Evolutionary conservation across 2,113 vertebrate genomes (phyloP), one percentile per base, ranked within the genome.

Genomic region (Notothenia rossii): DNA sequence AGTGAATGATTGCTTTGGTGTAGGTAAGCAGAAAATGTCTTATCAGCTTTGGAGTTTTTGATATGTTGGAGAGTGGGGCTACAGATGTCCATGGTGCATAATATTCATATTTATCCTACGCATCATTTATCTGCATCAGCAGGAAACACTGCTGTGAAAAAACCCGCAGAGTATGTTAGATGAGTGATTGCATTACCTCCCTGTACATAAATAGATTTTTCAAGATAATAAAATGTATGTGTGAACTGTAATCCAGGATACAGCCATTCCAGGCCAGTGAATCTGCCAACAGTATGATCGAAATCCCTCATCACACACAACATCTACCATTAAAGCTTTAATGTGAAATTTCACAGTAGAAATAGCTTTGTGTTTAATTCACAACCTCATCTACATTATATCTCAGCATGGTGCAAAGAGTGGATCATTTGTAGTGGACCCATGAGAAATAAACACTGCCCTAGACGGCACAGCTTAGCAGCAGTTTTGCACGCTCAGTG

Each of bases 51-150:
- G 75, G 25, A 56, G 58, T 75, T 79, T 84, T 78, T 70, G 49
- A 68, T 63, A 33, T 40, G 55, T 51, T 36, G 43, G 55, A 83
- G 58, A 83, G 58, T 65, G 73, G 62, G 29, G 50, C 68, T 78
- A 40, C 74, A 79, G 79, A 87, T 86, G 81, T 91, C 89, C 88
- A 92, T 87, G 80, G 72, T 79, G 82, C 80, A 86, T 91, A 87
- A 88, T 89, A 81, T 84, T 61, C 60, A 15, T 83, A 84, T 91
- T 75, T 85, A 81, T 90, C 56, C 55, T 25, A 40, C 22, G 51
- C 43, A 65, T 82, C 81, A 80, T 93, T 89, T 80, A 77, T 91
- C 77, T 83, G 60, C 79, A 87, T 85, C 80, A 82, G 82, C 61
- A 84, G 61, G 72, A 89, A 91, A 75, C 60, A 40, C 45, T 59